These are phyloP conservation scores for Phoxinus phoxinus DNA, from an alignment of 2,113 vertebrate species.

Conservation along the genomic window DNA sequence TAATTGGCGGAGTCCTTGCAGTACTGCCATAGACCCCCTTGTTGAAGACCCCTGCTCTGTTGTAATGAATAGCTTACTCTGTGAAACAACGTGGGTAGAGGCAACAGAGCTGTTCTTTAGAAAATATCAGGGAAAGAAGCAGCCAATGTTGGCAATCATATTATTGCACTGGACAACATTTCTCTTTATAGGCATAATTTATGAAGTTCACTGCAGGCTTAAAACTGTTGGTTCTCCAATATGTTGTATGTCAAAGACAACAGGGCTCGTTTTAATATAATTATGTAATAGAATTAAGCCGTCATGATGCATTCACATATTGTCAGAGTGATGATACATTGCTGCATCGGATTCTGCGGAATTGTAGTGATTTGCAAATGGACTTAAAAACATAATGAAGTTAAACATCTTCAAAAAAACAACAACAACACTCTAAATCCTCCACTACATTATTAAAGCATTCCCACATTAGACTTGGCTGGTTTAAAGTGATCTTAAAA, in stretches of 20 bases:
- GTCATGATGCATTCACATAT: neutral
- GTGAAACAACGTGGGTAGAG: neutral
- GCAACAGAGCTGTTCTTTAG: constrained; percentile 7
- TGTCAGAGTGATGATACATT: constrained; percentile 20
- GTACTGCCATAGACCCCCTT: neutral
- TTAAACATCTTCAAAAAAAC: neutral
- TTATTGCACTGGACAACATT: constrained; percentile 34
- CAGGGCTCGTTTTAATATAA: constrained; percentile 18
- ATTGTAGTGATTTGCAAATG: constrained; percentile 1
- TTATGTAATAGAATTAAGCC: neutral
- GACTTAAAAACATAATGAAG: constrained; percentile 18
- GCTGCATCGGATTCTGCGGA: neutral
- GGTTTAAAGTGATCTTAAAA: neutral
- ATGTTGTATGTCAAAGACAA: neutral
- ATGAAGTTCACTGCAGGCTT: constrained; percentile 13
- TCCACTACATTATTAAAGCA: neutral
- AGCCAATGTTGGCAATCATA: constrained; percentile 18
- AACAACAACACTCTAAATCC: neutral
- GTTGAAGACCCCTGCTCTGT: neutral
- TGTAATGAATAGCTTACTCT: constrained; percentile 7
- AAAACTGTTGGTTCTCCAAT: constrained; percentile 30
- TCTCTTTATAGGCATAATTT: constrained; percentile 21
- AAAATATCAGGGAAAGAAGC: constrained; percentile 18
- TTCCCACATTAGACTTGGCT: neutral
- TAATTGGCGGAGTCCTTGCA: neutral